Evolutionary conservation across 2,797 vertebrate species (phyloP).

Genomic region (Salarias fasciatus): DNA sequence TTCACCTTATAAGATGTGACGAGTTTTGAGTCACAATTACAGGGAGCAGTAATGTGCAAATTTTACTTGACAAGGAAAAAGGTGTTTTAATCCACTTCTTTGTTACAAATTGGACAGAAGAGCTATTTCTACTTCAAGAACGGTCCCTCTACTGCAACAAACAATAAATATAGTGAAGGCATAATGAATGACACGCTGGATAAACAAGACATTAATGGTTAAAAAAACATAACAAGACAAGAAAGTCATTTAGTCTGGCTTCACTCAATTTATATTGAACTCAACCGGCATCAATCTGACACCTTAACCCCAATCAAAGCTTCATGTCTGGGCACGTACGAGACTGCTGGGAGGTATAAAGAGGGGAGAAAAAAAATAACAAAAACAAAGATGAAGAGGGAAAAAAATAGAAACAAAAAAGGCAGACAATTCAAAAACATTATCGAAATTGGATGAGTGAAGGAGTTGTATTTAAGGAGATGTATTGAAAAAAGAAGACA

Average conservation of each 20-base stretch:
- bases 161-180: background rate
- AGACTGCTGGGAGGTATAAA: no score
- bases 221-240: slow-evolving; percentile 13
- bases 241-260: background rate
- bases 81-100: background rate
- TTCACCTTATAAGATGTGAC: background rate
- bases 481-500: background rate
- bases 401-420: background rate
- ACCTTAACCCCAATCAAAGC: slow-evolving; percentile 6
- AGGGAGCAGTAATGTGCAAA: background rate
- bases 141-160: background rate
- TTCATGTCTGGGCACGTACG: background rate
- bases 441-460: slow-evolving; percentile 23
- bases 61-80: background rate
- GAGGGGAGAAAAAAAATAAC: no score
- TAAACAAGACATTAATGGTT: background rate
- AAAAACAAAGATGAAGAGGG: no score
- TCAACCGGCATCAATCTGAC: slow-evolving; percentile 7
- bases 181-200: background rate
- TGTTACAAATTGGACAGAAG: background rate
- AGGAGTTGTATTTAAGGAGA: slow-evolving; percentile 21
- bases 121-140: background rate
- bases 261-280: slow-evolving; percentile 5
- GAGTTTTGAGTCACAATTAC: slow-evolving; percentile 7
- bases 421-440: slow-evolving; percentile 6